Percentiles rank a stretch among this genome's conserved stretches.
Conservation (phyloP, 37 sponge, comb jelly and placozoan species). For the Diacarnus erythraeanus region DNA sequence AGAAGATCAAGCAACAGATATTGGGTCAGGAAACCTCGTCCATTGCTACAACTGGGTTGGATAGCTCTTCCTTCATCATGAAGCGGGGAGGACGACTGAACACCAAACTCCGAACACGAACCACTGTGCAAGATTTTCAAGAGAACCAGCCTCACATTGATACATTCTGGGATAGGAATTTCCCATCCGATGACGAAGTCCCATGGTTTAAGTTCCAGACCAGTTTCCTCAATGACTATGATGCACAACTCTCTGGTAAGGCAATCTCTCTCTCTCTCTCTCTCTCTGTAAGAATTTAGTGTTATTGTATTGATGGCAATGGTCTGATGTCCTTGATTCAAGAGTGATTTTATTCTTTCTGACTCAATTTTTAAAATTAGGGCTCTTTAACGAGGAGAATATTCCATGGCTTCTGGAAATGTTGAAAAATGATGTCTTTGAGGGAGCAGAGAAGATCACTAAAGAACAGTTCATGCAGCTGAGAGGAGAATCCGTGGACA, state of each 20-base stretch:
- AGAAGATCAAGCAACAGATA: conserved; percentile 35
- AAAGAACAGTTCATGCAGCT: conserved; percentile 65
- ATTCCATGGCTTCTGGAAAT: conserved; percentile 80
- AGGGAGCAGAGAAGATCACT: conserved; percentile 55
- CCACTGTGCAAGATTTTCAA: conserved; percentile 9
- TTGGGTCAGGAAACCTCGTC: background rate
- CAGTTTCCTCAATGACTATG: conserved; percentile 65
- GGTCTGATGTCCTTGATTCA: too few species aligned
- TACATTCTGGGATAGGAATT: conserved; percentile 82
- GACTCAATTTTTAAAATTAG: conserved; percentile 4
- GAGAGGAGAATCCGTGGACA: conserved; percentile 57
- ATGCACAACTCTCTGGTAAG: conserved; percentile 53
- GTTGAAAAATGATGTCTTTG: conserved; percentile 70
- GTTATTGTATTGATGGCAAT: too few species aligned
- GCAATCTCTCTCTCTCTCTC: too few species aligned
- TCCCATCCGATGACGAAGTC: conserved; percentile 54
- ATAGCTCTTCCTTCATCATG: background rate
- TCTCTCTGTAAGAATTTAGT: too few species aligned
- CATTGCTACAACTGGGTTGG: background rate
- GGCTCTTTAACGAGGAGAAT: conserved; percentile 61
- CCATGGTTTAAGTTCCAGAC: conserved; percentile 74
- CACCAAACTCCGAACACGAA: conserved; percentile 34
- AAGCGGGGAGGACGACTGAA: conserved; percentile 23
- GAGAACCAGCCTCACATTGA: conserved; percentile 20
- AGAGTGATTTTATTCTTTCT: too few species aligned